Percentiles rank a stretch among this genome's conserved stretches.
Conservation (phyloP, 2,113 vertebrate genomes). For the Oenanthe oenanthe region DNA sequence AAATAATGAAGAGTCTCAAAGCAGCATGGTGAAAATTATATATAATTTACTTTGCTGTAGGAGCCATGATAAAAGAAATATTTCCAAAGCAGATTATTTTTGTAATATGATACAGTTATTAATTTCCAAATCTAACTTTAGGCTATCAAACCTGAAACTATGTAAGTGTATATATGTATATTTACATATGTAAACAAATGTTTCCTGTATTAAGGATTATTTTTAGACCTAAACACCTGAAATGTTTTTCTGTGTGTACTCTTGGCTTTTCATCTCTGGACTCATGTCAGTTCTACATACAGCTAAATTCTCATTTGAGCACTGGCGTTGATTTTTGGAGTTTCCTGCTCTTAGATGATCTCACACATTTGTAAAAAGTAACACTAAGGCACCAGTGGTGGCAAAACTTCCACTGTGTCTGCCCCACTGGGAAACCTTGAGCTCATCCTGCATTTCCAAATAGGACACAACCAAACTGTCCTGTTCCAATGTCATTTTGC, state of each 20-base stretch:
- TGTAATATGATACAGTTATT: neutral
- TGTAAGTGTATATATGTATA: neutral
- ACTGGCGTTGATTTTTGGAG: neutral
- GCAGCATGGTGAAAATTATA: neutral
- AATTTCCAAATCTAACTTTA: neutral
- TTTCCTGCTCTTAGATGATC: neutral
- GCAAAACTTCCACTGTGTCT: neutral
- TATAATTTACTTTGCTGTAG: neutral
- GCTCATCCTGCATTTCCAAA: neutral
- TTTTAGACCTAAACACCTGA: neutral
- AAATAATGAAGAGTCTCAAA: neutral
- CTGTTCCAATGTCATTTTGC: neutral
- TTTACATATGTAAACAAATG: neutral
- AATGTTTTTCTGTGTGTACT: neutral
- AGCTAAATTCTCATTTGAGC: neutral
- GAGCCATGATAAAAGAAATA: neutral
- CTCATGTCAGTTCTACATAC: neutral
- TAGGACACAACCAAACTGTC: no score
- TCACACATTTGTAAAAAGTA: neutral
- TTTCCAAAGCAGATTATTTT: neutral
- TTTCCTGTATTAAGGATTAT: neutral
- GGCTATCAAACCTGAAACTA: neutral
- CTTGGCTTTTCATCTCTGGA: neutral
- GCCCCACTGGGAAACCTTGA: neutral
- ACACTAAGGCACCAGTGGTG: neutral